These are phyloP conservation scores for Pomacea maculata DNA, from an alignment of 1,140 invertebrate species.

Conservation along the genomic window DNA sequence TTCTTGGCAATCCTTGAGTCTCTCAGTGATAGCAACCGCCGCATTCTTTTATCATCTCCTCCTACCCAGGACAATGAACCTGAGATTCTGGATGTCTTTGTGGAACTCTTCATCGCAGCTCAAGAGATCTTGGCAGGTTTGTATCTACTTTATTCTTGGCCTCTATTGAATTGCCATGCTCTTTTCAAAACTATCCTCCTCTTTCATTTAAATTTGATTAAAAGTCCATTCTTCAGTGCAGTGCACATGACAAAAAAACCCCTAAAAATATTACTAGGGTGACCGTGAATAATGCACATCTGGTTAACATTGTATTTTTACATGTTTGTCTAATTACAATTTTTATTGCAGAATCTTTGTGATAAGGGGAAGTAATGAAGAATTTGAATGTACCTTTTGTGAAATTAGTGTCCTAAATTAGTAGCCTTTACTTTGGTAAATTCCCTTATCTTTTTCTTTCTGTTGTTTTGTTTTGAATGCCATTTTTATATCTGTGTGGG, in stretches of 20 bases:
- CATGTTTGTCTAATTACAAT: too few species aligned
- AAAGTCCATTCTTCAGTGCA: too few species aligned
- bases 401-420: too few species aligned
- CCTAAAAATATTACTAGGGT: too few species aligned
- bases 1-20: conserved; percentile 62
- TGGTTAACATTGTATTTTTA: too few species aligned
- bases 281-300: too few species aligned
- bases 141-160: not conserved
- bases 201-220: too few species aligned
- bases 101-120: conserved; percentile 63
- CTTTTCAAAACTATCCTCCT: not conserved
- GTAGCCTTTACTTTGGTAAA: too few species aligned
- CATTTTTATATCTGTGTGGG: not conserved
- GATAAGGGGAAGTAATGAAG: too few species aligned
- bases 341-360: too few species aligned
- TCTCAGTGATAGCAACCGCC: conserved; percentile 59
- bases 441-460: not conserved
- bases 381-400: too few species aligned
- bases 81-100: conserved; percentile 64
- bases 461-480: not conserved
- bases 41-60: conserved; percentile 58
- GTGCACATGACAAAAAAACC: too few species aligned
- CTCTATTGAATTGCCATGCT: not conserved
- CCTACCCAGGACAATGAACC: conserved; percentile 62
- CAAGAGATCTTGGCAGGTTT: conserved; percentile 63